phyloP scores from a whole-genome alignment of 1,140 invertebrate species.

The Ceratosolen fusciceps region DNA sequence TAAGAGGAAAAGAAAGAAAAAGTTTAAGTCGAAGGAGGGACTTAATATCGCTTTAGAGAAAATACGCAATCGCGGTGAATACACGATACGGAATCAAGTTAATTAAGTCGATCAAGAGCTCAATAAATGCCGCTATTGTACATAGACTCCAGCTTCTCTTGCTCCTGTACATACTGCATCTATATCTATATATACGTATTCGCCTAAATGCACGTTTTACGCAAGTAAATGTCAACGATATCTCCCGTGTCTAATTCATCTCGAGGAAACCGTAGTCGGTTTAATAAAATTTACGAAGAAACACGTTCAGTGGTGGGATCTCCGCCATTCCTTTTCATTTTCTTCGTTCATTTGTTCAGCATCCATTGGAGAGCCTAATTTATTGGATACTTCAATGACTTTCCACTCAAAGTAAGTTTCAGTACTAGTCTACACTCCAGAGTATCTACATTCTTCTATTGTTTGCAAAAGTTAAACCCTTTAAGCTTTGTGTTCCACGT shows the following conservation, averaged over 20 bases:
- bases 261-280: conserved; percentile 18
- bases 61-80: neutral
- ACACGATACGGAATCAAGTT: conserved; percentile 51
- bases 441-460: conserved; percentile 23
- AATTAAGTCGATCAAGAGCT: conserved; percentile 57
- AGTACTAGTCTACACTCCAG: neutral
- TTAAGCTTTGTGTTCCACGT: neutral
- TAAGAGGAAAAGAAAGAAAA: conserved; percentile 3
- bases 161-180: conserved; percentile 8
- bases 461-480: conserved; percentile 7
- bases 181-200: neutral
- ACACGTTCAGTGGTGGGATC: neutral
- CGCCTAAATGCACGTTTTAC: neutral
- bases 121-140: conserved; percentile 60
- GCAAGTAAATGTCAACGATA: conserved; percentile 7
- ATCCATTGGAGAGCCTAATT: conserved; percentile 27
- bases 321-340: conserved; percentile 23
- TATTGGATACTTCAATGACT: conserved; percentile 29
- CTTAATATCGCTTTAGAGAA: conserved; percentile 19
- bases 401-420: conserved; percentile 10
- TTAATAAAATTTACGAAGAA: conserved; percentile 22
- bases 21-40: conserved; percentile 2
- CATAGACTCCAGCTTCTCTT: conserved; percentile 39
- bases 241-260: conserved; percentile 32
- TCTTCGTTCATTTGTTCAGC: conserved; percentile 37